A percentile compares a stretch with the other conserved stretches of the same genome.
These are phyloP conservation scores for Synanthedon vespiformis DNA, from an alignment of 2,888 invertebrate genomes.

Conservation along the genomic window DNA sequence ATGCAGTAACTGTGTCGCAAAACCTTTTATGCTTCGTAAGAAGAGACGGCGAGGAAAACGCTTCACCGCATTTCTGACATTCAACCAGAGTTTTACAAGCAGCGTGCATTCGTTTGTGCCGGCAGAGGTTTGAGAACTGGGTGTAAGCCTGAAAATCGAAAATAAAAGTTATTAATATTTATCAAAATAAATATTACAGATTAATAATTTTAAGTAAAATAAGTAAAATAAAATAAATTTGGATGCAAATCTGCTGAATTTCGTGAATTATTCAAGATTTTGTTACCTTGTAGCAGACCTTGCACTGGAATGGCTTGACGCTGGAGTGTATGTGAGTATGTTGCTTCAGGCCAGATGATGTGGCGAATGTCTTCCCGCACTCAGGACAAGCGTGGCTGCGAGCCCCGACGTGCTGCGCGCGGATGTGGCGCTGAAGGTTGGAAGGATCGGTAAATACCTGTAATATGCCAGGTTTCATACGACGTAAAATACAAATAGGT, in stretches of 20 bases:
- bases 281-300: constrained; percentile 90
- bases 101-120: constrained; percentile 99
- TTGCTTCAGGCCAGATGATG: constrained; percentile 97
- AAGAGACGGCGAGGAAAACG: constrained; percentile 91
- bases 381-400: constrained; percentile 97
- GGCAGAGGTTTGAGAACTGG: constrained; percentile 98
- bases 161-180: neutral
- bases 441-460: constrained; percentile 96
- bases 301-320: constrained; percentile 97
- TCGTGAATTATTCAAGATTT: neutral
- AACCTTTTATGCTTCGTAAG: constrained; percentile 96
- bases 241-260: too few relatives aligned
- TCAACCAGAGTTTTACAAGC: constrained; percentile 94
- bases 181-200: too few relatives aligned
- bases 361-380: constrained; percentile 98
- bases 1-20: constrained; percentile 84
- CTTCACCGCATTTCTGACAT: constrained; percentile 94
- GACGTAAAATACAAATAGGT: constrained; percentile 27
- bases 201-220: too few relatives aligned
- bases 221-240: too few relatives aligned
- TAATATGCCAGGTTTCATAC: constrained; percentile 68
- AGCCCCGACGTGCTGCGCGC: constrained; percentile 95
- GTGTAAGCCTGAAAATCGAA: constrained; percentile 85
- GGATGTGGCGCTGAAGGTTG: constrained; percentile 96
- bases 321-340: constrained; percentile 99